Percentiles rank a stretch among this genome's conserved stretches.
phyloP scores from a whole-genome alignment of 2,113 vertebrate species.

The Hassar affinis region DNA sequence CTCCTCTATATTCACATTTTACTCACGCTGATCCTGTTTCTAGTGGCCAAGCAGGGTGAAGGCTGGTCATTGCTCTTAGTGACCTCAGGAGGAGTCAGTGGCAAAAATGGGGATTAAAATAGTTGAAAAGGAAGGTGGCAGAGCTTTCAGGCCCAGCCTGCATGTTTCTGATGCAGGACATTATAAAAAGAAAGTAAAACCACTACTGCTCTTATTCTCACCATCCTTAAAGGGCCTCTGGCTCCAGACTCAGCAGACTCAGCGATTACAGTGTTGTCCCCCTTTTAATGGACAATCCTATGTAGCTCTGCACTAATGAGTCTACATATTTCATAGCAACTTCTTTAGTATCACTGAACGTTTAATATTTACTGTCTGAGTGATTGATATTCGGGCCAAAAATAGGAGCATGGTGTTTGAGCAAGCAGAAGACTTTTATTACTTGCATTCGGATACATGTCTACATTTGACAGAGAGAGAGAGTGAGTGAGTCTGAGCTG shows the following conservation, averaged over 20 bases:
- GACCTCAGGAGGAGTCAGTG: slow-evolving; percentile 8
- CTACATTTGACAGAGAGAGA: slow-evolving; percentile 9
- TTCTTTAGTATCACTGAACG: slow-evolving; percentile 40
- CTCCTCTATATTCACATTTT: slow-evolving; percentile 15
- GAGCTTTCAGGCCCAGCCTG: background rate
- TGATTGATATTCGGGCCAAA: slow-evolving; percentile 50
- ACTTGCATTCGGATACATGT: slow-evolving; percentile 10
- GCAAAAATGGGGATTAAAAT: slow-evolving; percentile 16
- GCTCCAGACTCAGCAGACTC: slow-evolving; percentile 23
- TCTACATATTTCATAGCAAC: slow-evolving; percentile 54
- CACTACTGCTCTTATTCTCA: background rate
- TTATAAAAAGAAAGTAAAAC: slow-evolving; percentile 23
- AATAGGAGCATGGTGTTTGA: slow-evolving; percentile 48
- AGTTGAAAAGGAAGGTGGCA: background rate
- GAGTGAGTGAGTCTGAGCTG: slow-evolving; percentile 9
- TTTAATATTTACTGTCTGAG: slow-evolving; percentile 54
- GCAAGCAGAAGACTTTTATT: slow-evolving; percentile 28
- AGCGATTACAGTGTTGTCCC: slow-evolving; percentile 9
- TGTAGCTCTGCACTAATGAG: slow-evolving; percentile 50
- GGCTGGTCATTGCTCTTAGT: slow-evolving; percentile 7
- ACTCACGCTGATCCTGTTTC: slow-evolving; percentile 13
- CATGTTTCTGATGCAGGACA: slow-evolving; percentile 2
- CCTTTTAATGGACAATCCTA: slow-evolving; percentile 44
- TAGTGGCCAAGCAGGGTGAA: slow-evolving; percentile 6
- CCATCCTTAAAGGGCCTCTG: slow-evolving; percentile 7